Conservation (phyloP, 23 tunicate species). For the Styela plicata region DNA sequence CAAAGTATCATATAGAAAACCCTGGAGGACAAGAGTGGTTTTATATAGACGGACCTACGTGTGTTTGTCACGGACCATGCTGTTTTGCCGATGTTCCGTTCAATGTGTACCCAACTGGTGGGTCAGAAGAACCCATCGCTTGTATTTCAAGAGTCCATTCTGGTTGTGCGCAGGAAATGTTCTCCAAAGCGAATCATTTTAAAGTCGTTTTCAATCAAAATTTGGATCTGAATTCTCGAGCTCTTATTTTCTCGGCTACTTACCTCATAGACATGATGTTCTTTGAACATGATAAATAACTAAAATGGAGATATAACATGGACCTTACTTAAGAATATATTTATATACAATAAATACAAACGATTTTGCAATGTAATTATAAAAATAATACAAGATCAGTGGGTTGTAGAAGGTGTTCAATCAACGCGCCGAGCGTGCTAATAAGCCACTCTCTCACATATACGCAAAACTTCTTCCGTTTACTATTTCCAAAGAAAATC, state of each 20-base stretch:
- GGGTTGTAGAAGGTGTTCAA: no score
- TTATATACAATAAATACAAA: no score
- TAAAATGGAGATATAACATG: no score
- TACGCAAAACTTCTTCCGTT: no score
- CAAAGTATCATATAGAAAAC: neutral
- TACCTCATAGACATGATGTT: constrained; percentile 34
- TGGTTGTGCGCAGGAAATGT: constrained; percentile 11
- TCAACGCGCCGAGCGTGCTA: no score
- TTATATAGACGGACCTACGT: constrained; percentile 20
- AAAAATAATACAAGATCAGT: no score
- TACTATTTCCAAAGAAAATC: no score
- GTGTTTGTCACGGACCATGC: constrained; percentile 18
- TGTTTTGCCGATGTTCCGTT: constrained; percentile 19
- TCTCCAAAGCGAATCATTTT: constrained; percentile 21
- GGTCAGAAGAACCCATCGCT: neutral
- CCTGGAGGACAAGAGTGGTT: constrained; percentile 4
- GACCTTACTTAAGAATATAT: no score
- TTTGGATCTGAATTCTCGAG: constrained; percentile 9
- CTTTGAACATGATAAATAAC: constrained; percentile 30
- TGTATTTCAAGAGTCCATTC: constrained; percentile 9
- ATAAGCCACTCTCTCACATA: no score
- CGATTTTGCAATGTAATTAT: no score
- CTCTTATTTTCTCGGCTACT: constrained; percentile 1
- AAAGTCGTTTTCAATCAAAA: constrained; percentile 11
- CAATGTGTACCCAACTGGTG: constrained; percentile 5